Evolutionary conservation across 2,888 invertebrate genomes (phyloP).

Genomic region (Hypolimnas misippus): DNA sequence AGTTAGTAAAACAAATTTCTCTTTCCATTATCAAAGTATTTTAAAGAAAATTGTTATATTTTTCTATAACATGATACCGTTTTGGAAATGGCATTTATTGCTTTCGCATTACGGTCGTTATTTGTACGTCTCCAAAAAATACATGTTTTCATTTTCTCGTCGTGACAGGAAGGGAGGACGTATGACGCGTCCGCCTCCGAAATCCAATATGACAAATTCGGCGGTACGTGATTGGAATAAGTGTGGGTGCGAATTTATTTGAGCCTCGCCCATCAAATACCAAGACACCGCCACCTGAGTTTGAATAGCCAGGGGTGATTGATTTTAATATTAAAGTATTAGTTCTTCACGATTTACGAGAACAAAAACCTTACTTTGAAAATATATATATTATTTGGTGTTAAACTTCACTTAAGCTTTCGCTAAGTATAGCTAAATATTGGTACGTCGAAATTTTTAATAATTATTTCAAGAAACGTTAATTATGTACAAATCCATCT

Average conservation of each 20-base stretch:
- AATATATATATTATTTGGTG: no score
- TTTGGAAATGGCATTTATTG: conserved; percentile 11
- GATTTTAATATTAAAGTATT: conserved; percentile 25
- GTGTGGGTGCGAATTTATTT: conserved; percentile 71
- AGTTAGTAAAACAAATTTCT: conserved; percentile 44
- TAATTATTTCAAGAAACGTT: no score
- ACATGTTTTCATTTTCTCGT: conserved; percentile 80
- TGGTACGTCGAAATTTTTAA: no score
- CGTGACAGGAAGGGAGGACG: conserved; percentile 75
- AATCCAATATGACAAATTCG: conserved; percentile 85
- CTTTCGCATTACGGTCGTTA: conserved; percentile 50
- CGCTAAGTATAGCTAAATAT: no score
- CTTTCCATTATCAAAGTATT: conserved; percentile 47
- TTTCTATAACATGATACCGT: not conserved
- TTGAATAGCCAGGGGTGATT: conserved; percentile 25
- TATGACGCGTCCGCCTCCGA: conserved; percentile 73
- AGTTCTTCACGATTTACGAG: not conserved
- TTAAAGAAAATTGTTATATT: conserved; percentile 32
- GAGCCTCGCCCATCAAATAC: conserved; percentile 52
- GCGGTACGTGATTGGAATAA: conserved; percentile 82
- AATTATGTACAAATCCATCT: no score
- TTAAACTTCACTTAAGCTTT: no score
- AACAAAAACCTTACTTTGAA: no score
- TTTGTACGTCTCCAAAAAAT: conserved; percentile 57
- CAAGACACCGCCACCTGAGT: conserved; percentile 47